Conservation (phyloP, 2,797 vertebrate species). For the Chaenodraco wilsoni region DNA sequence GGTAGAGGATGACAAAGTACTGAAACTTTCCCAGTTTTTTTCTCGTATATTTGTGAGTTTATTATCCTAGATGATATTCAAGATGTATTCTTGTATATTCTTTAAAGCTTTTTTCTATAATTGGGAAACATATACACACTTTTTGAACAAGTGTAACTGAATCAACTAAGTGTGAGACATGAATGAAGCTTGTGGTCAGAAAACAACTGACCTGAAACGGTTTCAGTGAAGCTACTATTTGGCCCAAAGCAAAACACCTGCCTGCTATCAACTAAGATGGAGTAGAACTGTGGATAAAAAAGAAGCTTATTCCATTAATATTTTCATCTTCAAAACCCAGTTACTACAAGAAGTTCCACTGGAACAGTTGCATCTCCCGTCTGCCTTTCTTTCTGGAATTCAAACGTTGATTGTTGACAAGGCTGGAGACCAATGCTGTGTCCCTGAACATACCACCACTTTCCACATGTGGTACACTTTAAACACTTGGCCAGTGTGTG, state of each 20-base stretch:
- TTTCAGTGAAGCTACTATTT: constrained; percentile 15
- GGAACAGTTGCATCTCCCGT: not conserved
- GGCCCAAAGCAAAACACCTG: constrained; percentile 28
- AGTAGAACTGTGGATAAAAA: constrained; percentile 32
- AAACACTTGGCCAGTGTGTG: no score
- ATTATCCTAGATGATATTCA: no score
- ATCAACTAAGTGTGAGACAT: not conserved
- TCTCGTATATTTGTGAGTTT: no score
- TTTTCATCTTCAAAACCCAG: constrained; percentile 10
- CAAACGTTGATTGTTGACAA: no score
- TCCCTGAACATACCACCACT: no score
- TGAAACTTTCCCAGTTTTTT: no score
- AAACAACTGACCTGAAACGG: constrained; percentile 3
- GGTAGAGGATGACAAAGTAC: no score
- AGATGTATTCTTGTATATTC: no score
- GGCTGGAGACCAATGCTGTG: no score
- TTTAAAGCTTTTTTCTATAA: no score
- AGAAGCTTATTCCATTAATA: constrained; percentile 17
- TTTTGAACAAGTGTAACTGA: constrained; percentile 1
- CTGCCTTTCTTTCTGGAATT: not conserved
- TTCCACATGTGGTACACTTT: no score
- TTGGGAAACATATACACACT: not conserved
- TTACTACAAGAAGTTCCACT: not conserved
- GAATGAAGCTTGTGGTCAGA: constrained; percentile 13
- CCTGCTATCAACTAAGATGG: constrained; percentile 31